Evolutionary conservation across 2,888 invertebrate genomes (phyloP), one percentile per base, ranked within the genome.

Genomic region (Dryomyza anilis): DNA sequence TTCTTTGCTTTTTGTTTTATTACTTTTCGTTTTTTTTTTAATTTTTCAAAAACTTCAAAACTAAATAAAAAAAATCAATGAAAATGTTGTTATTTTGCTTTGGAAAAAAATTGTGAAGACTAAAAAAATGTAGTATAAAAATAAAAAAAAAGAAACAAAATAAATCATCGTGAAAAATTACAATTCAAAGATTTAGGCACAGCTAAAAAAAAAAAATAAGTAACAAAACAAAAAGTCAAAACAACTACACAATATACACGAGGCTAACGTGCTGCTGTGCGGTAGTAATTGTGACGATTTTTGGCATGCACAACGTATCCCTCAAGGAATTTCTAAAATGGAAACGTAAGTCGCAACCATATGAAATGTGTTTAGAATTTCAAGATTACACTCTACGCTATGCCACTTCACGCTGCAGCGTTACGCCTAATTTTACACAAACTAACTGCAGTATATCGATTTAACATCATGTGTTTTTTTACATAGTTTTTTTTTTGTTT

Each of bases 341-440:
- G 68, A 71, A 68, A 68, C 63, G 71, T 71, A 71, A 70, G 70
- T 69, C 56, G 39, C n/a, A n/a, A n/a, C n/a, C n/a, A n/a, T 59
- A 64, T 23, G 56, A 21, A n/a, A n/a, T n/a, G n/a, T n/a, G n/a
- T n/a, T n/a, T n/a, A n/a, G n/a, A n/a, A n/a, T n/a, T n/a, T n/a
- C n/a, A n/a, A n/a, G n/a, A n/a, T n/a, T n/a, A n/a, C n/a, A n/a
- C n/a, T n/a, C n/a, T n/a, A n/a, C n/a, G n/a, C n/a, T n/a, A n/a
- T n/a, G n/a, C n/a, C n/a, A n/a, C n/a, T n/a, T n/a, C n/a, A n/a
- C n/a, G n/a, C n/a, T n/a, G n/a, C n/a, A n/a, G n/a, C n/a, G n/a
- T n/a, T n/a, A n/a, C n/a, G n/a, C 25, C 25, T n/a, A 36, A 33
- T 33, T 33, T 12, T 33, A 12, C 29, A 3, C 25, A 52, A 29